Conservation (phyloP, 2,888 invertebrate genomes). For the Phrixothrix hirtus region DNA sequence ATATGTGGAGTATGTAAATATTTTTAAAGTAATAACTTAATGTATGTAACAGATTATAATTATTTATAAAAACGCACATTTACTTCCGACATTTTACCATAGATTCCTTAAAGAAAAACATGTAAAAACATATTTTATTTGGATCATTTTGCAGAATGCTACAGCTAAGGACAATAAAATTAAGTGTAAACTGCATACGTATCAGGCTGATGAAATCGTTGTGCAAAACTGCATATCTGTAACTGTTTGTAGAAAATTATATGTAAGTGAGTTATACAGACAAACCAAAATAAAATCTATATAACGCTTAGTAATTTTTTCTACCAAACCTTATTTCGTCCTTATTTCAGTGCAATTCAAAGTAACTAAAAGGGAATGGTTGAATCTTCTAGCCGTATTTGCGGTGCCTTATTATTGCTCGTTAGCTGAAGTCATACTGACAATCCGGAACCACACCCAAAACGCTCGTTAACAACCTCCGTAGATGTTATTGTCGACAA, state of each 20-base stretch:
- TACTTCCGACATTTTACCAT: too few relatives aligned
- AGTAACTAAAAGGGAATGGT: conserved; percentile 4
- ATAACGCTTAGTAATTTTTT: neutral
- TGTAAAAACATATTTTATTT: too few relatives aligned
- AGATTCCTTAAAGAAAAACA: too few relatives aligned
- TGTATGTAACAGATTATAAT: too few relatives aligned
- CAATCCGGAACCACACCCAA: conserved; percentile 25
- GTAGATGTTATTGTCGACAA: conserved; percentile 19
- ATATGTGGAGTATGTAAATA: too few relatives aligned
- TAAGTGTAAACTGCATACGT: too few relatives aligned
- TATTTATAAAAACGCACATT: too few relatives aligned
- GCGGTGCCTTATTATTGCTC: conserved; percentile 23
- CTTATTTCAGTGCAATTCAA: neutral
- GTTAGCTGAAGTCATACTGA: conserved; percentile 25
- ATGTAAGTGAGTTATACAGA: neutral
- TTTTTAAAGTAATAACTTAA: neutral
- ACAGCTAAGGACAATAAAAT: too few relatives aligned
- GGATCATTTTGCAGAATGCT: too few relatives aligned
- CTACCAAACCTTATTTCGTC: neutral
- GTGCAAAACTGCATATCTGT: too few relatives aligned
- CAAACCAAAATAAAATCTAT: neutral
- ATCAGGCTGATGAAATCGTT: too few relatives aligned
- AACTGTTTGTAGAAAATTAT: too few relatives aligned
- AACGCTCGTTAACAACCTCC: conserved; percentile 30
- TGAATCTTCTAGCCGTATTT: conserved; percentile 6